Evolutionary conservation across 1,140 invertebrate genomes (phyloP).

Genomic region (Contarinia nasturtii): DNA sequence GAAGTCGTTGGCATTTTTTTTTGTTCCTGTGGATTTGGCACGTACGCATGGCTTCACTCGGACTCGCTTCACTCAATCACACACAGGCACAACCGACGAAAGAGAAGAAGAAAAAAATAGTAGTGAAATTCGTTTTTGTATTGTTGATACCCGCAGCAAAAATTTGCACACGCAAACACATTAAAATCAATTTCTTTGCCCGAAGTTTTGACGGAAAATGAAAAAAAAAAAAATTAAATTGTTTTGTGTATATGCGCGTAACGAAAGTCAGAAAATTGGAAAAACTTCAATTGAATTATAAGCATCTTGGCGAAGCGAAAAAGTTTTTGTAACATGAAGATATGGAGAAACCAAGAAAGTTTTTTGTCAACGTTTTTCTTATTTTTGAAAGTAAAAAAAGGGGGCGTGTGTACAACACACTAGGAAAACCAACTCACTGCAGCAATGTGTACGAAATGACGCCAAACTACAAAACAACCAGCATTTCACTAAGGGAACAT

Average conservation of each 20-base stretch:
- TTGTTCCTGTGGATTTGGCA: too few relatives aligned
- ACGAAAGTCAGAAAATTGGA: not conserved
- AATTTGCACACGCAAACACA: not conserved
- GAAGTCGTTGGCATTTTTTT: too few relatives aligned
- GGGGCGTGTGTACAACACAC: not conserved
- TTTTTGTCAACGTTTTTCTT: not conserved
- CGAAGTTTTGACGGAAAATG: not conserved
- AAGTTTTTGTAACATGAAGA: not conserved
- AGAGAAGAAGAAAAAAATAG: not conserved
- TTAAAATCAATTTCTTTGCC: not conserved
- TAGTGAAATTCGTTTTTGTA: not conserved
- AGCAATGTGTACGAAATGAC: too few relatives aligned
- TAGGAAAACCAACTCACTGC: too few relatives aligned
- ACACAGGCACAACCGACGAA: too few relatives aligned
- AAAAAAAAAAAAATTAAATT: not conserved
- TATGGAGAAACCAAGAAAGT: not conserved
- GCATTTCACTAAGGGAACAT: too few relatives aligned
- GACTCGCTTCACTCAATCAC: too few relatives aligned
- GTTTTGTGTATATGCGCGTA: not conserved
- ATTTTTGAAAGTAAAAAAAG: not conserved
- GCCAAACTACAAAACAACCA: too few relatives aligned
- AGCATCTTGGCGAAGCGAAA: not conserved
- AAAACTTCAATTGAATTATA: conserved; percentile 1
- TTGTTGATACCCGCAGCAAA: not conserved
- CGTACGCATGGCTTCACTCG: too few relatives aligned